Evolutionary conservation across 2,888 invertebrate species (phyloP), one percentile per base, ranked within the genome.

Genomic region (Silvanus unidentatus): DNA sequence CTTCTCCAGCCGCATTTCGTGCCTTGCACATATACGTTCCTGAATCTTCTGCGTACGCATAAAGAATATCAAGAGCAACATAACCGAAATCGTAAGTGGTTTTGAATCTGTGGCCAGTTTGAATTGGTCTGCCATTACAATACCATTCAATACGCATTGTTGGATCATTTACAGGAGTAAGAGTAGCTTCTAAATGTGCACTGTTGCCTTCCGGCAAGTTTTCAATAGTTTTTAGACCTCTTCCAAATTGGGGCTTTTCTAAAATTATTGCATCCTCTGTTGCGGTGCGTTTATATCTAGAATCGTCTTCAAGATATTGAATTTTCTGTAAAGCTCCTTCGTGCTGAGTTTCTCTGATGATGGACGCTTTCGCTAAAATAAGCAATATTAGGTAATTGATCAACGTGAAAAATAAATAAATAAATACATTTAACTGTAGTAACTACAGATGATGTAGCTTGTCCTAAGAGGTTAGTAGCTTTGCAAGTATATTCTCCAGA

Each of bases 111-210:
- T 96, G 96, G 39, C 96, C 92, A 66, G 88, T 87, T 64, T 88
- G 88, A 60, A 99, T 83, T 2, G 96, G 95, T 62, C 86, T 80
- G 42, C 95, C 97, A 73, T 99, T 93, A 70, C 92, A 88, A 74
- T 83, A 96, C 99, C 98, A 99, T 74, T 98, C 97, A 8, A 99
- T 94, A 56, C 86, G 85, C 97, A 99, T 97, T 6, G 94, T 94
- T 2, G 98, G 95, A 71, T 99, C 99, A 63, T 97, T 96, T 29
- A 97, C 91, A 0, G 99, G 99, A 1, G 94, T 92, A 27, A 99
- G 75, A 3, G 95, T 95, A 0, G 94, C 94, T 74, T 96, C 96
- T 58, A 97, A 75, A 70, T 96, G 96, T 45, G 92, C 88, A 42
- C 87, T 87, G 48, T 81, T 79, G 14, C 94, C 94, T 74, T 97